Conservation (phyloP, 1,140 invertebrate genomes). For the Caerostris extrusa region DNA sequence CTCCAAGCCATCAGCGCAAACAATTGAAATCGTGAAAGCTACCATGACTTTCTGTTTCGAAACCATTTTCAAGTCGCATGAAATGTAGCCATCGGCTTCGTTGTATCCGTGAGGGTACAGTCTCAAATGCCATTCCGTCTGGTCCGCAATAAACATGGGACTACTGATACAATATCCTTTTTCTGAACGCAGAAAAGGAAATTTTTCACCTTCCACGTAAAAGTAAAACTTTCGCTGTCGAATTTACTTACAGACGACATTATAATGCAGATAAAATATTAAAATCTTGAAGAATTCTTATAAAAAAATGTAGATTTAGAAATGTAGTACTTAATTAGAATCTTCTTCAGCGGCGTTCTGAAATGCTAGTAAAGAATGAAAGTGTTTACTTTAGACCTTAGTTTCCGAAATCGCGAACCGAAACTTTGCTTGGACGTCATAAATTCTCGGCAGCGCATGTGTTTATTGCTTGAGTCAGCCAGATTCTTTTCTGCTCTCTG, state of each 20-base stretch:
- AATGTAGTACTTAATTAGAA: neutral
- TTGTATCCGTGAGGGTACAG: neutral
- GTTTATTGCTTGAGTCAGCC: too few species aligned
- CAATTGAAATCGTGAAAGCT: neutral
- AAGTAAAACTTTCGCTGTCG: neutral
- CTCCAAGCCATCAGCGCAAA: neutral
- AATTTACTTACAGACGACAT: neutral
- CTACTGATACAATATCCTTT: neutral
- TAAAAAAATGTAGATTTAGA: neutral
- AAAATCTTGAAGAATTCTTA: too few species aligned
- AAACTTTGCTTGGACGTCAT: neutral
- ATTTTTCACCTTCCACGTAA: neutral
- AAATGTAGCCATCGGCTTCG: neutral
- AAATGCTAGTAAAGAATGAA: neutral
- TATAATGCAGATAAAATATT: neutral
- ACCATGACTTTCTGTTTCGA: neutral
- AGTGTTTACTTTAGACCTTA: too few species aligned
- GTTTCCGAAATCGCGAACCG: neutral
- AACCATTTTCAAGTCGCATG: neutral
- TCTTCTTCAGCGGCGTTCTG: neutral
- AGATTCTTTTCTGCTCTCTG: too few species aligned
- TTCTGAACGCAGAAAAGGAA: neutral
- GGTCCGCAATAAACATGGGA: neutral
- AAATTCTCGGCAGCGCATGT: too few species aligned
- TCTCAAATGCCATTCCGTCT: neutral